Conservation (phyloP, 2,113 vertebrate species). For the Pelodiscus sinensis region DNA sequence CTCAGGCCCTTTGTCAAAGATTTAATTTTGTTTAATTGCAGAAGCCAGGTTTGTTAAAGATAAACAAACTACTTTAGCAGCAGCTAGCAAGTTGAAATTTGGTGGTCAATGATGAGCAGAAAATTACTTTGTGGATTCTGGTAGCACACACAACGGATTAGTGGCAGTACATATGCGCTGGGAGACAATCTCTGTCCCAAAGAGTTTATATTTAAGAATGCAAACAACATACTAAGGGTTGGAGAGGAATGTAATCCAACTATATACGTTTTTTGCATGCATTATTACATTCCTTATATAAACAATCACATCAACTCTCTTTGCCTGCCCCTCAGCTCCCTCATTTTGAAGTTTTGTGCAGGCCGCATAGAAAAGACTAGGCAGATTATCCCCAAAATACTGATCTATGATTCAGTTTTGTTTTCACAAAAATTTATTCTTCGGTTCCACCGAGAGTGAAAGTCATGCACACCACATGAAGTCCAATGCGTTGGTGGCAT, state of each 20-base stretch:
- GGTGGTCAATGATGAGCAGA: neutral
- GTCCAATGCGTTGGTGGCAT: constrained; percentile 36
- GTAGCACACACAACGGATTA: neutral
- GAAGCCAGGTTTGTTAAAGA: constrained; percentile 4
- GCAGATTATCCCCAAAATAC: constrained; percentile 58
- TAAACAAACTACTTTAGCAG: neutral
- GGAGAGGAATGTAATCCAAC: constrained; percentile 18
- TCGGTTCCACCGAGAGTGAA: constrained; percentile 25
- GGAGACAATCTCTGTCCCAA: neutral
- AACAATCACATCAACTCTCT: constrained; percentile 53
- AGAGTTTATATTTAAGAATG: neutral
- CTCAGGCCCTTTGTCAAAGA: constrained; percentile 20
- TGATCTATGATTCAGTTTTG: constrained; percentile 47
- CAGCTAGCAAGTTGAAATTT: neutral
- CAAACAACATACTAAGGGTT: neutral
- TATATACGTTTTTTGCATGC: constrained; percentile 29
- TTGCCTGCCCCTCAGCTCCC: constrained; percentile 52
- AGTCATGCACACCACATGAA: constrained; percentile 37
- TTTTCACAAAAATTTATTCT: constrained; percentile 34
- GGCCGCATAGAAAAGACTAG: constrained; percentile 54
- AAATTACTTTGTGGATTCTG: neutral
- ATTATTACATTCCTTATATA: constrained; percentile 57
- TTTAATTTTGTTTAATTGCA: constrained; percentile 21
- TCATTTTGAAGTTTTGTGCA: constrained; percentile 61
- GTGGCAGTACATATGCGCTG: neutral